These are phyloP conservation scores for Zeus faber DNA, from an alignment of 2,113 vertebrate genomes.

Conservation along the genomic window DNA sequence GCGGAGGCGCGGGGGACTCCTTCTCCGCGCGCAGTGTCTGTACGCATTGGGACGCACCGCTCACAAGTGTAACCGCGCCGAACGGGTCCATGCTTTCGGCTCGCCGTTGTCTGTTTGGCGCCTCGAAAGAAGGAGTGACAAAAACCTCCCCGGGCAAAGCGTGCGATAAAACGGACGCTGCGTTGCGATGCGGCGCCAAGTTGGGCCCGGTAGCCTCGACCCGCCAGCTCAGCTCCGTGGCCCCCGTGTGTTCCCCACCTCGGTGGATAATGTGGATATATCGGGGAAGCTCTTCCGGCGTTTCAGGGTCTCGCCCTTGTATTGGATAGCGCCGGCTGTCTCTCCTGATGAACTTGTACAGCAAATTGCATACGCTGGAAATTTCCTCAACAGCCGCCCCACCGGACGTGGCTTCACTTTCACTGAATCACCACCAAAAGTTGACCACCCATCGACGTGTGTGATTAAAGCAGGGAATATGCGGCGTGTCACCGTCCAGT, in stretches of 20 bases:
- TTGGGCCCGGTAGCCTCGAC: background rate
- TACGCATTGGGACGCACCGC: background rate
- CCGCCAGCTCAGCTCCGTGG: background rate
- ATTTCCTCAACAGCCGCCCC: background rate
- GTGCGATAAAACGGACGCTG: too few relatives aligned
- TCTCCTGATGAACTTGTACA: conserved; percentile 3
- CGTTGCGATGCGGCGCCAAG: too few relatives aligned
- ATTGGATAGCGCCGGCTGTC: too few relatives aligned
- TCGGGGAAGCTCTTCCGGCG: background rate
- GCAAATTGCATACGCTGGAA: background rate
- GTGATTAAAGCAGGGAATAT: too few relatives aligned
- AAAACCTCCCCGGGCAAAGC: too few relatives aligned
- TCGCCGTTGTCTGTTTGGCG: background rate
- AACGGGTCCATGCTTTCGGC: background rate
- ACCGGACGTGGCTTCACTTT: background rate
- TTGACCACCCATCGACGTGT: too few relatives aligned
- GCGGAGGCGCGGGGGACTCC: background rate
- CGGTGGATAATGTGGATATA: background rate
- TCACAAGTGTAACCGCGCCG: background rate
- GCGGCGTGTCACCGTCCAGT: too few relatives aligned
- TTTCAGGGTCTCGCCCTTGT: too few relatives aligned
- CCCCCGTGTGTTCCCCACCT: background rate
- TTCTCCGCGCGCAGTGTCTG: background rate
- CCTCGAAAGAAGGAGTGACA: background rate
- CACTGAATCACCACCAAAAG: too few relatives aligned